phyloP scores from a whole-genome alignment of 2,888 invertebrate species.

The Hyppa rectilinea region DNA sequence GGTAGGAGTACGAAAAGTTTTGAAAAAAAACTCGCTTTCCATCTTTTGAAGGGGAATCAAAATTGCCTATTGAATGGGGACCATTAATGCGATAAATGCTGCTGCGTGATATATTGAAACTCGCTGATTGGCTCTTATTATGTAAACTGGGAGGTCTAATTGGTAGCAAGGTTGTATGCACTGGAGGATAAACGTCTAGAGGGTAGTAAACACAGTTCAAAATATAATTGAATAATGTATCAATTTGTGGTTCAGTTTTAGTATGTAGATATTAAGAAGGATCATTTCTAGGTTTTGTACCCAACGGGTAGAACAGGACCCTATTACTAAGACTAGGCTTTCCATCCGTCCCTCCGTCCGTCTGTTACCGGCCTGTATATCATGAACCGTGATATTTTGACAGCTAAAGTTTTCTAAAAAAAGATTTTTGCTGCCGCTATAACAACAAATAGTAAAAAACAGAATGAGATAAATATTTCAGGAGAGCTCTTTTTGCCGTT shows the following conservation, averaged over 20 bases:
- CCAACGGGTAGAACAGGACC: no score
- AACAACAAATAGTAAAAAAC: no score
- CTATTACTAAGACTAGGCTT: no score
- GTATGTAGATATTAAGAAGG: background rate
- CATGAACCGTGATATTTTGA: no score
- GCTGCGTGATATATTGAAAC: slow-evolving; percentile 34
- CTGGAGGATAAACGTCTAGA: background rate
- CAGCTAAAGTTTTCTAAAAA: no score
- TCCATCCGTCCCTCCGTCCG: no score
- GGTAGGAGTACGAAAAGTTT: slow-evolving; percentile 67
- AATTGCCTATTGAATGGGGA: slow-evolving; percentile 73
- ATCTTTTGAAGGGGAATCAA: slow-evolving; percentile 61
- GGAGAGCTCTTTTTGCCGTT: no score
- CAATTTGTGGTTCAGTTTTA: background rate
- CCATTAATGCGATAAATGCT: slow-evolving; percentile 65
- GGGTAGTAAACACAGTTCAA: background rate
- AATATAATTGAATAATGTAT: background rate
- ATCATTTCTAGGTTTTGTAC: no score
- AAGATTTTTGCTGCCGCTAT: no score
- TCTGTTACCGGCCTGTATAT: no score
- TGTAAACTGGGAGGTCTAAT: slow-evolving; percentile 30
- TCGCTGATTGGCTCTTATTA: slow-evolving; percentile 48
- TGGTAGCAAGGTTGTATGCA: slow-evolving; percentile 17
- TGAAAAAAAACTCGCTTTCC: slow-evolving; percentile 61
- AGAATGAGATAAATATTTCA: no score